Percentiles rank a stretch among this genome's conserved stretches.
Conservation (phyloP, 2,113 vertebrate genomes). For the Etheostoma spectabile region DNA sequence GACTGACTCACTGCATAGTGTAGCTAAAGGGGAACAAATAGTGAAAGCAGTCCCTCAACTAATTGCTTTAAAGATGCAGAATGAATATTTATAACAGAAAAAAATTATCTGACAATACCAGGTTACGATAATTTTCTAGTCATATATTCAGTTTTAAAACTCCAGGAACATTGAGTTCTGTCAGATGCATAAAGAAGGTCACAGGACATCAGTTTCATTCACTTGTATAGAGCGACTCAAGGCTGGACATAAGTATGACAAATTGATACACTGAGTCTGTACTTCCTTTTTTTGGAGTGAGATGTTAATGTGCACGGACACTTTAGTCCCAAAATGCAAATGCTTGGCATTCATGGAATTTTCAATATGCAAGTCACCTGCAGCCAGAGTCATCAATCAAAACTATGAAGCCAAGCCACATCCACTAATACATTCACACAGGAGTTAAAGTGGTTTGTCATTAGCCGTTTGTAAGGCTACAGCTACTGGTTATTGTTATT, state of each 20-base stretch:
- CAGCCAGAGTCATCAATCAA: slow-evolving; percentile 19
- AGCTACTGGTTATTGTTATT: background rate
- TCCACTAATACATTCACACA: background rate
- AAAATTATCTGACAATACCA: background rate
- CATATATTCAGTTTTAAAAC: slow-evolving; percentile 5
- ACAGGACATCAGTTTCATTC: slow-evolving; percentile 28
- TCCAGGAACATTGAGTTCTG: slow-evolving; percentile 4
- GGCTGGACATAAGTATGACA: slow-evolving; percentile 20
- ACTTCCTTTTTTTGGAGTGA: background rate
- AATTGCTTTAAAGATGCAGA: background rate
- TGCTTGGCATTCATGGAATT: slow-evolving; percentile 5
- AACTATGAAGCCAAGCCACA: background rate
- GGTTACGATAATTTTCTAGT: background rate
- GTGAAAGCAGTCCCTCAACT: background rate
- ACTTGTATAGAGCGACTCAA: slow-evolving; percentile 9
- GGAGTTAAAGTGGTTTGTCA: background rate
- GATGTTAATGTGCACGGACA: background rate
- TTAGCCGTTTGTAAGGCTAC: background rate
- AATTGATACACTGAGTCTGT: slow-evolving; percentile 11
- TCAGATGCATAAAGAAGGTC: slow-evolving; percentile 17
- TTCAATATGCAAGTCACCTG: slow-evolving; percentile 19
- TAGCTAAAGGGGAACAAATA: background rate
- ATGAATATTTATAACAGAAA: background rate
- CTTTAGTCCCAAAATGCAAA: slow-evolving; percentile 16
- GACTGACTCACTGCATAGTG: background rate